Base-by-base conservation (phyloP, 1,140 invertebrate genomes). In the Cyrtorhinus lividipennis region DNA sequence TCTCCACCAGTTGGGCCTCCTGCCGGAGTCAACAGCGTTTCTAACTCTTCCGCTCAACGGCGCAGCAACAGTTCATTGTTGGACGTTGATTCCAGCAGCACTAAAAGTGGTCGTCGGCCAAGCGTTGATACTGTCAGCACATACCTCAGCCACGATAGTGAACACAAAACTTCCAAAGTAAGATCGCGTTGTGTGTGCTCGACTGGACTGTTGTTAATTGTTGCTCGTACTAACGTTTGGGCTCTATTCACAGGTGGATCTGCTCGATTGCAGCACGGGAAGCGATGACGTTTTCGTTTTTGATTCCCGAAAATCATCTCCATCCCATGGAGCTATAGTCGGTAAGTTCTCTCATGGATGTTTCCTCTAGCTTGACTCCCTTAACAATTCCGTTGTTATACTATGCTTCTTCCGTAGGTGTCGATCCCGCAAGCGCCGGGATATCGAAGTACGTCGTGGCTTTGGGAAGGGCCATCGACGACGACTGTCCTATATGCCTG, bases 61-160 rank as follows among this genome's bases (percentile, higher is more conserved):
- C 53, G 65, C 22, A 48, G 30, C 5, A 44, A 60, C 27, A 15
- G 22, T 12, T 64, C 72, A 26, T 73, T 80, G 48, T 69, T 82
- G 61, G 82, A 86, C 71, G 79, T 77, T 44, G 81, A 87, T 71
- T 81, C 83, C 48, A 82, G 82, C 65, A 83, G 83, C 69, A 82
- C 82, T 66, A 83, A 83, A 72, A 83, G 83, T 68, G 81, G 84
- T 59, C 76, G 86, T 10, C 77, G 87, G 46, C 87, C 86, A 23
- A 90, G 85, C 72, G 82, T 89, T 20, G 88, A 91, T 73, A 91
- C 88, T 22, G 86, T 91, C 22, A 90, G 87, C 61, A 92, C 88
- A 0, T 91, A 91, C 76, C 78, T 90, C 61, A 90, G 87, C 71
- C 87, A 90, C 69, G 87, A 89, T 72, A 87, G 85, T 75, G 81